A percentile compares a stretch with the other conserved stretches of the same genome.
Conservation (phyloP, 2,797 vertebrate genomes). For the Tangara arthus region DNA sequence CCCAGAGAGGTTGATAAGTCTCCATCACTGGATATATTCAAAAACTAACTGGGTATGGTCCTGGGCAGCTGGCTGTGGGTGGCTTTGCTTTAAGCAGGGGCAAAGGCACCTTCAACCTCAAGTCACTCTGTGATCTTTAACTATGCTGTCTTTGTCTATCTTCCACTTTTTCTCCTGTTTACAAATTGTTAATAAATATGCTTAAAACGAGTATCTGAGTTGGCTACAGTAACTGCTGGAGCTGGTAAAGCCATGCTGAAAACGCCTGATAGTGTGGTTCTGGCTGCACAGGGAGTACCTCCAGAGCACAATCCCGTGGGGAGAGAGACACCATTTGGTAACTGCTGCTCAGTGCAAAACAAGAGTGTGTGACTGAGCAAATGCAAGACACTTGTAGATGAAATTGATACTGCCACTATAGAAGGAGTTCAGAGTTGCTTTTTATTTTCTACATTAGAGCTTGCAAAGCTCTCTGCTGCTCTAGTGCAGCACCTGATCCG, state of each 20-base stretch:
- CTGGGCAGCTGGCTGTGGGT: not conserved
- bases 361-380: not conserved
- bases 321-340: not conserved
- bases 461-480: not conserved
- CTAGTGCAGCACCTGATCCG: no score
- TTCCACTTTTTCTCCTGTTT: not conserved
- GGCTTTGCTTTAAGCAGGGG: not conserved
- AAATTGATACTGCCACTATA: not conserved
- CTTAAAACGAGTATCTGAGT: not conserved
- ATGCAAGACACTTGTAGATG: not conserved
- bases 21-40: not conserved
- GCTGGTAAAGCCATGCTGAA: not conserved
- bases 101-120: not conserved
- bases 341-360: not conserved
- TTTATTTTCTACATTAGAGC: not conserved
- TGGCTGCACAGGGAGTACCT: not conserved
- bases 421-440: not conserved
- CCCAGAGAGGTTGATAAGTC: not conserved
- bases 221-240: not conserved
- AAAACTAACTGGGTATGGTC: not conserved
- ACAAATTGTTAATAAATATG: not conserved
- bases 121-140: not conserved
- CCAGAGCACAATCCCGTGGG: accelerated
- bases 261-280: not conserved
- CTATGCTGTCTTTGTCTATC: not conserved